These are phyloP conservation scores for Erebia palarica DNA, from an alignment of 2,888 invertebrate species.

Conservation along the genomic window DNA sequence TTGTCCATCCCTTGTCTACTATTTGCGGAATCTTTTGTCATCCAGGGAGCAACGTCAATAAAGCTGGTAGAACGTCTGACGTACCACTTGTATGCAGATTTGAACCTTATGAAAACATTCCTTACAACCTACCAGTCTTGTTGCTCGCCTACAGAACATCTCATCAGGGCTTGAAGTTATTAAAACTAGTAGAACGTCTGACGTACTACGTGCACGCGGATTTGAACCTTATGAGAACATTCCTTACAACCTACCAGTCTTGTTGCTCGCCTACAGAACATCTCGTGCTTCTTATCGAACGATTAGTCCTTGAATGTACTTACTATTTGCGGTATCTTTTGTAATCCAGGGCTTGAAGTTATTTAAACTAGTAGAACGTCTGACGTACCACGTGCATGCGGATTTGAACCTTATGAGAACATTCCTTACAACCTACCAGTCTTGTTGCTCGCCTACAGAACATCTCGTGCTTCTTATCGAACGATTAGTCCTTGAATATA, in stretches of 20 bases:
- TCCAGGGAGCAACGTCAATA: slow-evolving; percentile 93
- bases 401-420: no score
- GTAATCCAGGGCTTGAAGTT: no score
- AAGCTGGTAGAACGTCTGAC: slow-evolving; percentile 98
- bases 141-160: slow-evolving; percentile 83
- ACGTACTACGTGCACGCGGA: slow-evolving; percentile 99
- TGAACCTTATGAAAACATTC: slow-evolving; percentile 97
- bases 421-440: no score
- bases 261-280: slow-evolving; percentile 89
- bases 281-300: slow-evolving; percentile 92
- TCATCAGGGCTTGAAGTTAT: no score
- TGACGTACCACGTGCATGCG: no score
- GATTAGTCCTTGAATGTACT: no score
- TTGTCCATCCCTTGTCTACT: no score
- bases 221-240: slow-evolving; percentile 97
- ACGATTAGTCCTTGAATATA: no score
- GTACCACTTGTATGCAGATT: slow-evolving; percentile 98
- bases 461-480: no score
- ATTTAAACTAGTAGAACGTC: no score
- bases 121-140: slow-evolving; percentile 95
- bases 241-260: slow-evolving; percentile 95
- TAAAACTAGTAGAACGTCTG: slow-evolving; percentile 97
- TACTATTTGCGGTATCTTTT: no score
- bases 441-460: no score
- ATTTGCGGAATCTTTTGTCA: slow-evolving; percentile 24